phyloP scores from a whole-genome alignment of 2,113 vertebrate species.

The Antechinus stuartii region DNA sequence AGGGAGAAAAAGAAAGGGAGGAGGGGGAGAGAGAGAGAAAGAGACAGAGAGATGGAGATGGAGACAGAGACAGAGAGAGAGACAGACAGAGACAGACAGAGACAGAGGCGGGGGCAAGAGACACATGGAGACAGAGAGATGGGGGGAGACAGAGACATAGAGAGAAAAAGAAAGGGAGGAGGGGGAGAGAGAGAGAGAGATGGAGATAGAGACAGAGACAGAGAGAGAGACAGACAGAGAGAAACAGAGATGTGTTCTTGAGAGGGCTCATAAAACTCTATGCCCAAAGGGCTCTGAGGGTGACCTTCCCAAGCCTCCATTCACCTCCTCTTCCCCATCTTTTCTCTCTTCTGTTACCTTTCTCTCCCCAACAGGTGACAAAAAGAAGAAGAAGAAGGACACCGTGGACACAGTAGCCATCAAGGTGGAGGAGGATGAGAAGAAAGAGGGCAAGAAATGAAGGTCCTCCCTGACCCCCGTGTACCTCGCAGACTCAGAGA shows the following conservation, averaged over 20 bases:
- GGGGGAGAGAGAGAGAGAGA: too few relatives aligned
- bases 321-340: background rate
- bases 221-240: too few relatives aligned
- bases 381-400: constrained; percentile 78
- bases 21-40: too few relatives aligned
- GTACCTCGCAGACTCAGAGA: background rate
- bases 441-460: constrained; percentile 71
- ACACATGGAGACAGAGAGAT: too few relatives aligned
- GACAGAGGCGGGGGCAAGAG: too few relatives aligned
- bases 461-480: background rate
- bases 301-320: background rate
- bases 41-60: too few relatives aligned
- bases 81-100: too few relatives aligned
- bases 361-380: constrained; percentile 48
- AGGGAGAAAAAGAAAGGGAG: too few relatives aligned
- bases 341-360: background rate
- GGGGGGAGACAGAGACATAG: too few relatives aligned
- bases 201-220: too few relatives aligned
- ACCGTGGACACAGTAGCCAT: constrained; percentile 77
- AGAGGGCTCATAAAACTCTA: background rate
- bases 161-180: too few relatives aligned
- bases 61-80: background rate
- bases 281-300: background rate
- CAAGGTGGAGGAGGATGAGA: constrained; percentile 77
- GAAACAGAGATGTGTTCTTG: too few relatives aligned